A percentile compares a stretch with the other conserved stretches of the same genome.
phyloP scores from a whole-genome alignment of 2,113 vertebrate genomes.

The Rhea americana region DNA sequence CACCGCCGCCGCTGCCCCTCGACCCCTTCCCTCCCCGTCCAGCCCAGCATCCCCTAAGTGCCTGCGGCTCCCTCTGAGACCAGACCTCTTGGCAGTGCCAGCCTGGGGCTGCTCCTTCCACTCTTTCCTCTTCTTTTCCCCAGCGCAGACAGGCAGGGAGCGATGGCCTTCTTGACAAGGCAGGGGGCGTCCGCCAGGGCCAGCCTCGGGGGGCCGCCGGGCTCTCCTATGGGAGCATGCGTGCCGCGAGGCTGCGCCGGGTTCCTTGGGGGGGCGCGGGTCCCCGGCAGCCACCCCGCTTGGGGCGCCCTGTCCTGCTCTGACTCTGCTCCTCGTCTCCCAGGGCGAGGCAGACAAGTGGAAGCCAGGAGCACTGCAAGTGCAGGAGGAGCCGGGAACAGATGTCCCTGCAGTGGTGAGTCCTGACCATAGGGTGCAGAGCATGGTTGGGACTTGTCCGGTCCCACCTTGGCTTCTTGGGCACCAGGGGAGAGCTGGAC shows the following conservation, averaged over 20 bases:
- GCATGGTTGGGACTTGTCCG: background rate
- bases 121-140: conserved; percentile 51
- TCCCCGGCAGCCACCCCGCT: background rate
- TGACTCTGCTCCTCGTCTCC: conserved; percentile 12
- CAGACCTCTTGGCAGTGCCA: background rate
- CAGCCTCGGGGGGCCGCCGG: rapidly evolving
- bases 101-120: conserved; percentile 25
- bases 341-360: conserved; percentile 57
- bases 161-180: background rate
- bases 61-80: background rate
- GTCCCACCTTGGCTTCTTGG: background rate
- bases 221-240: background rate
- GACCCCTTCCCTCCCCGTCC: background rate
- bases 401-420: conserved; percentile 64
- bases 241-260: background rate
- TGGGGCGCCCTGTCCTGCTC: background rate
- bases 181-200: background rate
- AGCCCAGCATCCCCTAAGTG: background rate
- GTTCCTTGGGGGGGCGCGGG: background rate
- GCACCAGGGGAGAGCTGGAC: background rate
- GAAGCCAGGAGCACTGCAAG: conserved; percentile 22
- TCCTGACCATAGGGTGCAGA: background rate
- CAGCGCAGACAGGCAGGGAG: conserved; percentile 39
- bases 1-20: background rate
- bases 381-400: conserved; percentile 47